These are phyloP conservation scores for Naso thynnoides DNA, from an alignment of 2,797 vertebrate species.

Conservation along the genomic window DNA sequence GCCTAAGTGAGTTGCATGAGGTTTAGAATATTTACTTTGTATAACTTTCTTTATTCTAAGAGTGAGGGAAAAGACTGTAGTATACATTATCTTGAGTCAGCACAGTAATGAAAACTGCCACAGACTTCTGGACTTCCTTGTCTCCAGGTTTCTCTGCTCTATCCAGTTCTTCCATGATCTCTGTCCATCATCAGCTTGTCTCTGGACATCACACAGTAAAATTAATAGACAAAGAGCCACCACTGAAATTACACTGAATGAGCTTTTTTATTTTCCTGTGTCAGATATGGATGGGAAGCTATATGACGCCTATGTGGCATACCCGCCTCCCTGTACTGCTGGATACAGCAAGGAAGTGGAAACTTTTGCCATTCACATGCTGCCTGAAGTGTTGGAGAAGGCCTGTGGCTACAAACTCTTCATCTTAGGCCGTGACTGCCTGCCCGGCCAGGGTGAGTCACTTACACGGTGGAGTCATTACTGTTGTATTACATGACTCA, in stretches of 20 bases:
- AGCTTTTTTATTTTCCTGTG: neutral
- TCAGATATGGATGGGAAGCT: conserved; percentile 89
- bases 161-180: no score
- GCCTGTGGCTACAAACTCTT: conserved; percentile 92
- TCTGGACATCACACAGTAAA: no score
- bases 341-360: conserved; percentile 82
- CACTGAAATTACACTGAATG: neutral
- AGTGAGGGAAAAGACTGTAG: no score
- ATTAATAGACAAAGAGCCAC: neutral
- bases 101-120: no score
- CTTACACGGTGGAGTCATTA: neutral
- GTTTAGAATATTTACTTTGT: no score
- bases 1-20: no score
- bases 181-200: no score
- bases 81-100: no score
- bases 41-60: no score
- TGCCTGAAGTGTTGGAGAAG: conserved; percentile 91
- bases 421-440: conserved; percentile 89
- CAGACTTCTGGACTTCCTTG: no score
- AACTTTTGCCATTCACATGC: conserved; percentile 87
- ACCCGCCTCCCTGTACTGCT: conserved; percentile 79
- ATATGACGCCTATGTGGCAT: conserved; percentile 93
- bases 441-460: conserved; percentile 89
- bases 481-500: no score
- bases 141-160: no score